Conservation (phyloP, 2,888 invertebrate genomes). For the Zhengitettix transpicula region DNA sequence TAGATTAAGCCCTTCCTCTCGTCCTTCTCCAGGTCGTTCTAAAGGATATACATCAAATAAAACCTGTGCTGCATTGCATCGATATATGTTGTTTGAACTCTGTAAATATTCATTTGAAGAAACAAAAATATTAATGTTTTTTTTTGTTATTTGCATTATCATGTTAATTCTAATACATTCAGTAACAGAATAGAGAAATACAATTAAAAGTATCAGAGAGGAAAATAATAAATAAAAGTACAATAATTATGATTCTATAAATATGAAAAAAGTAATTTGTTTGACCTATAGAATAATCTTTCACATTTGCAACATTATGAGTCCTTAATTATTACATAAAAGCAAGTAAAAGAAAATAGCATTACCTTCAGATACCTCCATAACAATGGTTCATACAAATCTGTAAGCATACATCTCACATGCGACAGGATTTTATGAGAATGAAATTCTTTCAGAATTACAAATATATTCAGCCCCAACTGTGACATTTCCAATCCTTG, state of each 20-base stretch:
- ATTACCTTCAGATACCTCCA: not conserved
- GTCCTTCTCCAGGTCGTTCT: conserved; percentile 14
- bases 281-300: not conserved
- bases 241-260: no score
- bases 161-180: no score
- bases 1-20: conserved; percentile 12
- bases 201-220: no score
- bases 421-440: not conserved
- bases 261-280: not conserved
- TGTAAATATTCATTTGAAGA: conserved; percentile 1
- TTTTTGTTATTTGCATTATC: no score
- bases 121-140: no score
- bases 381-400: not conserved
- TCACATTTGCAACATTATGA: no score
- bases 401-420: not conserved
- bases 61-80: conserved; percentile 18
- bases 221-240: no score
- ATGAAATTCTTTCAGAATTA: not conserved
- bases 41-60: conserved; percentile 18
- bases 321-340: no score
- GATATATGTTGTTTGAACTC: conserved; percentile 15
- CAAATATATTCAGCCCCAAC: not conserved
- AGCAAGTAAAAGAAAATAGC: no score
- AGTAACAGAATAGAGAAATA: no score
- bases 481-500: not conserved